Percentiles rank a stretch among this genome's conserved stretches.
Evolutionary conservation across 2,113 vertebrate species (phyloP).

Genomic region (Talpa occidentalis): DNA sequence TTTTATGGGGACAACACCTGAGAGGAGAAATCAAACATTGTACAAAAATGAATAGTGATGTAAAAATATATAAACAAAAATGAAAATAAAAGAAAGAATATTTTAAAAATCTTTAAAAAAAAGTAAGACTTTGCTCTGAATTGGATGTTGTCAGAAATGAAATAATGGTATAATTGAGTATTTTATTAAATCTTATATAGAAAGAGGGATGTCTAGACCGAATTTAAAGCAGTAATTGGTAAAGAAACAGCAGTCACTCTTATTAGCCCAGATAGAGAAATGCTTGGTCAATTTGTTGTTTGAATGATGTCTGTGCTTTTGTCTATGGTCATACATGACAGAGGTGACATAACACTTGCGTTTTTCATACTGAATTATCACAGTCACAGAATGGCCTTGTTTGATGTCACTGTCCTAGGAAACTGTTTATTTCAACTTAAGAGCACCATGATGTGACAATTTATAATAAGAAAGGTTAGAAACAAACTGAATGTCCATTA

Average conservation of each 20-base stretch:
- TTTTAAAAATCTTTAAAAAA: no score
- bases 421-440: slow-evolving; percentile 42
- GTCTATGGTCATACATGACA: not conserved
- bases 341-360: not conserved
- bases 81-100: no score
- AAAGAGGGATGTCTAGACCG: not conserved
- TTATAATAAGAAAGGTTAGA: not conserved
- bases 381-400: not conserved
- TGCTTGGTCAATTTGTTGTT: not conserved
- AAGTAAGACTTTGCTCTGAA: not conserved
- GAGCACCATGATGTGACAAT: not conserved
- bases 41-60: no score
- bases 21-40: no score
- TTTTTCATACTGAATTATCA: slow-evolving; percentile 7
- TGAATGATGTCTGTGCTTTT: not conserved
- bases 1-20: no score
- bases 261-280: not conserved
- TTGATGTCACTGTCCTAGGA: not conserved
- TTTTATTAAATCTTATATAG: not conserved
- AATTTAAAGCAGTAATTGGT: not conserved
- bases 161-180: not conserved
- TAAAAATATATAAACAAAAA: no score
- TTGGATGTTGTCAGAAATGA: not conserved
- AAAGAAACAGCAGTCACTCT: not conserved
- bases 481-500: slow-evolving; percentile 1